Percentiles rank a stretch among this genome's conserved stretches.
Conservation (phyloP, 2,113 vertebrate genomes). For the Lepisosteus oculatus region DNA sequence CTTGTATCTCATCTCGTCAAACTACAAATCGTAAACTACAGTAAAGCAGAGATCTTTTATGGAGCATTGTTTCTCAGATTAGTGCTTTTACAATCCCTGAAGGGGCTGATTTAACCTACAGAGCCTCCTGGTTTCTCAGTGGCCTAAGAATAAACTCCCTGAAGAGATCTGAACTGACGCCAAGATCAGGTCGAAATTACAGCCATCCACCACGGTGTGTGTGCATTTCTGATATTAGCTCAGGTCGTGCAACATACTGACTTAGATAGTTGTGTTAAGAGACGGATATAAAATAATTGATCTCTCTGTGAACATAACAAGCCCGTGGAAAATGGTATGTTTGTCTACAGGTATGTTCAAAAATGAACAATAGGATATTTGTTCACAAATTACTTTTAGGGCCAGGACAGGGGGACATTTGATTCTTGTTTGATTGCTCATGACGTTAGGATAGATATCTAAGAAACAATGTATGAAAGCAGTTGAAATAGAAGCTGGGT, state of each 20-base stretch:
- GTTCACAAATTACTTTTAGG: too few relatives aligned
- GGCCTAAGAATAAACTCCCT: slow-evolving; percentile 26
- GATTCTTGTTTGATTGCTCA: too few relatives aligned
- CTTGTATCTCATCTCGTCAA: too few relatives aligned
- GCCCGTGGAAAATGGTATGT: too few relatives aligned
- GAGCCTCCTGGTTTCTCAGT: slow-evolving; percentile 1
- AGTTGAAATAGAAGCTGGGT: too few relatives aligned
- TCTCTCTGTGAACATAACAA: too few relatives aligned
- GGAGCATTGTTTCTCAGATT: slow-evolving; percentile 23
- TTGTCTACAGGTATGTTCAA: too few relatives aligned
- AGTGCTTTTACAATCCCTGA: slow-evolving; percentile 26
- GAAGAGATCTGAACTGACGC: neutral
- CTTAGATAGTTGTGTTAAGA: neutral
- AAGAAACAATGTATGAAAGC: too few relatives aligned
- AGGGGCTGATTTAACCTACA: neutral
- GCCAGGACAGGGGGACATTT: too few relatives aligned
- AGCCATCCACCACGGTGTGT: neutral
- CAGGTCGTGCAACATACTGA: slow-evolving; percentile 40
- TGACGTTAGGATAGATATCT: too few relatives aligned
- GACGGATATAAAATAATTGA: neutral
- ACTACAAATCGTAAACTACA: slow-evolving; percentile 23
- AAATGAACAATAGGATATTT: too few relatives aligned
- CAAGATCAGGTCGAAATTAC: slow-evolving; percentile 24
- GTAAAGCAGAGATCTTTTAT: slow-evolving; percentile 33
- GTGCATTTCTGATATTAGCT: slow-evolving; percentile 21